Conservation (phyloP, 2,888 invertebrate genomes). For the Drosophila melanosoma region DNA sequence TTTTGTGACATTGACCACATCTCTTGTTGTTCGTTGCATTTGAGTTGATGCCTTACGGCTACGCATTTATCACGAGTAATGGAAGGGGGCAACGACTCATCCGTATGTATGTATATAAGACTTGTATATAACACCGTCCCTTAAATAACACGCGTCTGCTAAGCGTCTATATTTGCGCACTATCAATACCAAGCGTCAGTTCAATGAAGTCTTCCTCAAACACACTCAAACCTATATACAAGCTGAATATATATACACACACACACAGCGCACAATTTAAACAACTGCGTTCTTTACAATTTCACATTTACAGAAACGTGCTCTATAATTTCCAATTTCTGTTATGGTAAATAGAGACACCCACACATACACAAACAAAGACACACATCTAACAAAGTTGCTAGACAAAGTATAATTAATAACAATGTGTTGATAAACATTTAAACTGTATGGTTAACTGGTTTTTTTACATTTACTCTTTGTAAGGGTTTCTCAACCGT, state of each 20-base stretch:
- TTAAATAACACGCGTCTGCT: constrained; percentile 58
- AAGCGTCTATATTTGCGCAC: constrained; percentile 63
- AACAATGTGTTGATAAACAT: constrained; percentile 17
- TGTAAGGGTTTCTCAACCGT: constrained; percentile 53
- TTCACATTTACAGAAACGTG: constrained; percentile 63
- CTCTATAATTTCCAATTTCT: constrained; percentile 58
- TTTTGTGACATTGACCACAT: constrained; percentile 11
- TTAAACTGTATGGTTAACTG: neutral
- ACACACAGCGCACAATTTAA: constrained; percentile 21
- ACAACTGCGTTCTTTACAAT: constrained; percentile 63
- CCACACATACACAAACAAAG: constrained; percentile 25
- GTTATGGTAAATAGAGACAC: constrained; percentile 58
- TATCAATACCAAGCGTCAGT: constrained; percentile 66
- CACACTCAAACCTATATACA: constrained; percentile 14
- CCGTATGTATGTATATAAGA: constrained; percentile 12
- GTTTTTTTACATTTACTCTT: constrained; percentile 34
- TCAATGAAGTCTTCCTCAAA: constrained; percentile 35
- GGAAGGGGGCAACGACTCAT: neutral
- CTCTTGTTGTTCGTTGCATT: neutral
- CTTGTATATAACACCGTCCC: constrained; percentile 15
- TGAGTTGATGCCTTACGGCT: constrained; percentile 1
- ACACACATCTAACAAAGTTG: constrained; percentile 26
- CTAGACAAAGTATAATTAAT: constrained; percentile 16
- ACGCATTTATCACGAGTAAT: constrained; percentile 5
- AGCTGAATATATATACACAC: neutral